phyloP scores from a whole-genome alignment of 2,888 invertebrate species.

The Diarsia dahlii region DNA sequence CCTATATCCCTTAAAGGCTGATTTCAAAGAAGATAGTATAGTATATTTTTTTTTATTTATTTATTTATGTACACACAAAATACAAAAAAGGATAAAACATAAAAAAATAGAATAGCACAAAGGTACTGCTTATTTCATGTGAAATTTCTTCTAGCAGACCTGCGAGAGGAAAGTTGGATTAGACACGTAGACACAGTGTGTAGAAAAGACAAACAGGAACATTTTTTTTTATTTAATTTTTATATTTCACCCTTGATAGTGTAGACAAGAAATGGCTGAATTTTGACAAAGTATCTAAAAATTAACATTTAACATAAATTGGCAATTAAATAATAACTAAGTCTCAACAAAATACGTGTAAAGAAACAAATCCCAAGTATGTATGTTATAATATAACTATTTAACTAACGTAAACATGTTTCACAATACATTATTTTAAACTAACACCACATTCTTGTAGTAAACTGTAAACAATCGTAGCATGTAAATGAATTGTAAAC shows the following conservation, averaged over 20 bases:
- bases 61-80: no score
- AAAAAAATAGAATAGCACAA: no score
- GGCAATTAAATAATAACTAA: not conserved
- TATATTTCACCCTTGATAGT: not conserved
- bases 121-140: no score
- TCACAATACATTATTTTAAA: constrained; percentile 4
- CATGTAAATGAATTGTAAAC: constrained; percentile 24
- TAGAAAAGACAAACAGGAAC: no score
- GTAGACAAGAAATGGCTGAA: not conserved
- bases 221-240: no score
- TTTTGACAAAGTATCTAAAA: not conserved
- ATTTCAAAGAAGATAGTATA: no score
- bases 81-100: no score
- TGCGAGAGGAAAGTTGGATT: no score
- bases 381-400: constrained; percentile 4
- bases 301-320: not conserved
- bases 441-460: constrained; percentile 30
- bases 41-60: no score
- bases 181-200: no score
- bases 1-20: not conserved
- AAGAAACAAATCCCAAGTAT: not conserved
- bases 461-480: constrained; percentile 20
- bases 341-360: not conserved
- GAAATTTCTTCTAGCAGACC: no score
- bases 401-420: not conserved